Conservation (phyloP, 2,113 vertebrate species). For the Bombycilla garrulus region DNA sequence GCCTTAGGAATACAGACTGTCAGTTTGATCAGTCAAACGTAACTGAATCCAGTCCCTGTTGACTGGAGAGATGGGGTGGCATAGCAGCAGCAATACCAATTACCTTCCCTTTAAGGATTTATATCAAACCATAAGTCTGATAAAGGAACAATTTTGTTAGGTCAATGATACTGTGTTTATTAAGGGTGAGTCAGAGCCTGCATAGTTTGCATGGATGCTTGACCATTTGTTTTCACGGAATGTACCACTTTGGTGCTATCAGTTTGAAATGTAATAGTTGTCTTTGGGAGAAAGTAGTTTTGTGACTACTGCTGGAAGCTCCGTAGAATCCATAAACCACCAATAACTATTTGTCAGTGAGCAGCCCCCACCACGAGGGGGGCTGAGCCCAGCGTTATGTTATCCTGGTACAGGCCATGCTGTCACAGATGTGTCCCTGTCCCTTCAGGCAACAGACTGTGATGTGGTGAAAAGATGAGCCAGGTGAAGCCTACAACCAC, state of each 20-base stretch:
- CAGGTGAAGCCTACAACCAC: neutral
- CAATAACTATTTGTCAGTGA: neutral
- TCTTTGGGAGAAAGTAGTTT: neutral
- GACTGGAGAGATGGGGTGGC: neutral
- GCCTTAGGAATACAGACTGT: constrained; percentile 1
- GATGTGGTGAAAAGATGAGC: neutral
- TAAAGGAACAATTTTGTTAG: neutral
- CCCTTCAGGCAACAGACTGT: neutral
- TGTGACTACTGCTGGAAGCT: neutral
- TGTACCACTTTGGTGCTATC: neutral
- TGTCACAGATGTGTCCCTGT: neutral
- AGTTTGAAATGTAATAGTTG: neutral
- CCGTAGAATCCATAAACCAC: neutral
- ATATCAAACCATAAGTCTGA: neutral
- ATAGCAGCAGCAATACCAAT: neutral
- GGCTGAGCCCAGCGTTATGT: neutral
- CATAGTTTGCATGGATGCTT: neutral
- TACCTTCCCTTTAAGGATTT: neutral
- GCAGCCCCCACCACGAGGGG: fast-evolving
- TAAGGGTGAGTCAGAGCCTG: neutral
- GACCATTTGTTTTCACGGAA: neutral
- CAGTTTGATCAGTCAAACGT: neutral
- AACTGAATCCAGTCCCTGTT: neutral
- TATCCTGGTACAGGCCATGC: neutral
- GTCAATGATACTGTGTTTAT: neutral